Conservation (phyloP, 2,113 vertebrate species). For the Noctilio leporinus region DNA sequence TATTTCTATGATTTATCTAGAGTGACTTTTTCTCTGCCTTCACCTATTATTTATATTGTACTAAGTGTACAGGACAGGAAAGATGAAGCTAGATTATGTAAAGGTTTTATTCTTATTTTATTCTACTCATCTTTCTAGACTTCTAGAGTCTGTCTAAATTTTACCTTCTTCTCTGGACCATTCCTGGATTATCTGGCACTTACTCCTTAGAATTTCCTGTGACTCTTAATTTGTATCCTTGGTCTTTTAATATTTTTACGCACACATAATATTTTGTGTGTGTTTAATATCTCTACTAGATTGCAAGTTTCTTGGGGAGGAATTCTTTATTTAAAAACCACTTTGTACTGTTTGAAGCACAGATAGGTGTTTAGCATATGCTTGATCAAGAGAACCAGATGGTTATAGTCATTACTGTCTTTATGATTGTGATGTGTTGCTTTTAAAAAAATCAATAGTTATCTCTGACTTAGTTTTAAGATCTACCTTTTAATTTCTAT, state of each 20-base stretch:
- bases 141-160: neutral
- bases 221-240: slow-evolving; percentile 26
- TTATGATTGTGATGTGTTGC: neutral
- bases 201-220: neutral
- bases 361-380: neutral
- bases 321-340: neutral
- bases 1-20: neutral
- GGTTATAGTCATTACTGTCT: neutral
- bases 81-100: neutral
- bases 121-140: neutral
- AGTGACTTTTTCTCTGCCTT: neutral
- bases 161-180: neutral
- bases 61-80: neutral
- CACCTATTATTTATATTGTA: slow-evolving; percentile 10
- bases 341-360: neutral
- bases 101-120: neutral
- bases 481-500: neutral
- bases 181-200: neutral
- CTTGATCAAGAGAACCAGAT: neutral
- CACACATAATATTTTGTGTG: neutral
- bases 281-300: neutral
- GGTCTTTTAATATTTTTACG: slow-evolving; percentile 1
- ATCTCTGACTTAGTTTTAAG: neutral
- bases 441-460: slow-evolving; percentile 27
- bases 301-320: neutral